Percentiles rank a stretch among this genome's conserved stretches.
Evolutionary conservation across 2,797 vertebrate species (phyloP).

Genomic region (Enteromius argenteus): DNA sequence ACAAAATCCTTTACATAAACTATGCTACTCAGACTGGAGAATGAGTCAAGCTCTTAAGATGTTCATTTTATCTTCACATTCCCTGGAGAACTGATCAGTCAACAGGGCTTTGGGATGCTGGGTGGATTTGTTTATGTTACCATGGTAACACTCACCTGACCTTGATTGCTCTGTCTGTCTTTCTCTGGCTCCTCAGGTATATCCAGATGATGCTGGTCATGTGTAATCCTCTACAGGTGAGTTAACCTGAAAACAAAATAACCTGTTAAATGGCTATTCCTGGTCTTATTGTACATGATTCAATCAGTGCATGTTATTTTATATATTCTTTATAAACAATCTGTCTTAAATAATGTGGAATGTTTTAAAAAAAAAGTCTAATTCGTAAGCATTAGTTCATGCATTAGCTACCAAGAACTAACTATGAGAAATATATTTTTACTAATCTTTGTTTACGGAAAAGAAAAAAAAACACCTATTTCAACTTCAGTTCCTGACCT

Average conservation of each 20-base stretch:
- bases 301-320: not conserved
- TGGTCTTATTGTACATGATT: not conserved
- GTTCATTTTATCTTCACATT: constrained; percentile 7
- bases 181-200: constrained; percentile 74
- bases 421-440: not conserved
- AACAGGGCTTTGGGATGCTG: constrained; percentile 34
- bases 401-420: not conserved
- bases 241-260: constrained; percentile 23
- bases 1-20: not conserved
- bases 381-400: not conserved
- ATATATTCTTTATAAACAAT: not conserved
- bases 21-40: not conserved
- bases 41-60: constrained; percentile 18
- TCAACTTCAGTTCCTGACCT: not conserved
- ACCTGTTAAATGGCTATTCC: not conserved
- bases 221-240: constrained; percentile 85
- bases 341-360: not conserved
- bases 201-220: constrained; percentile 87
- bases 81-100: not conserved
- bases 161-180: constrained; percentile 66
- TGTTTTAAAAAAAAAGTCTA: not conserved
- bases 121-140: constrained; percentile 35
- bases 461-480: not conserved
- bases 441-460: not conserved
- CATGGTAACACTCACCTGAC: constrained; percentile 54